Percentiles rank a stretch among this genome's conserved stretches.
Evolutionary conservation across 2,888 invertebrate genomes (phyloP).

Genomic region (Drosophila mimetica): DNA sequence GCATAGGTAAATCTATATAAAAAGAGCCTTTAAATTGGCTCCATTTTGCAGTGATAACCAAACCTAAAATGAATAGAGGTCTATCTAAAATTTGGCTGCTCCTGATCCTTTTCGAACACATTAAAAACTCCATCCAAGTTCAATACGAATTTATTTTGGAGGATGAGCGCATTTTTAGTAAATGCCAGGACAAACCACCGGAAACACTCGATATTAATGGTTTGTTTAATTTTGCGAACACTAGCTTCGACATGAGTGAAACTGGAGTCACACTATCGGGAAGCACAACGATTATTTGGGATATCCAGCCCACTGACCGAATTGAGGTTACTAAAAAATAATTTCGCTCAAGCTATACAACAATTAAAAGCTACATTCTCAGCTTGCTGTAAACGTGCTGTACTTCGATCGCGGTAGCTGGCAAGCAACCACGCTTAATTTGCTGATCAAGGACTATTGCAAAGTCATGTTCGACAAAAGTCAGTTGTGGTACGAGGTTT

Average conservation of each 20-base stretch:
- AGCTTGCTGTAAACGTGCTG: neutral
- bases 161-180: neutral
- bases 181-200: neutral
- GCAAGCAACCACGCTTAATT: conserved; percentile 12
- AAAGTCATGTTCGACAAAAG: conserved; percentile 8
- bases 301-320: neutral
- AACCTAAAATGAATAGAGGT: neutral
- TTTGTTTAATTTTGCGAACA: neutral
- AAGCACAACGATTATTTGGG: neutral
- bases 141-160: neutral
- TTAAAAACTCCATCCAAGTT: neutral
- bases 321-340: neutral
- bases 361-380: neutral
- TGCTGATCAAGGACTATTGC: conserved; percentile 13
- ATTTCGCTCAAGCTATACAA: neutral
- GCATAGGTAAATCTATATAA: neutral
- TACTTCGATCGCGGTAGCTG: conserved; percentile 20
- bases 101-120: neutral
- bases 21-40: neutral
- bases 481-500: conserved; percentile 20
- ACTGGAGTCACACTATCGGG: neutral
- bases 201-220: neutral
- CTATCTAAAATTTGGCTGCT: neutral
- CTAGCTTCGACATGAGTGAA: neutral
- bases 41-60: neutral